Evolutionary conservation across 2,797 vertebrate species (phyloP), one percentile per base, ranked within the genome.

Genomic region (Sparidentex hasta): DNA sequence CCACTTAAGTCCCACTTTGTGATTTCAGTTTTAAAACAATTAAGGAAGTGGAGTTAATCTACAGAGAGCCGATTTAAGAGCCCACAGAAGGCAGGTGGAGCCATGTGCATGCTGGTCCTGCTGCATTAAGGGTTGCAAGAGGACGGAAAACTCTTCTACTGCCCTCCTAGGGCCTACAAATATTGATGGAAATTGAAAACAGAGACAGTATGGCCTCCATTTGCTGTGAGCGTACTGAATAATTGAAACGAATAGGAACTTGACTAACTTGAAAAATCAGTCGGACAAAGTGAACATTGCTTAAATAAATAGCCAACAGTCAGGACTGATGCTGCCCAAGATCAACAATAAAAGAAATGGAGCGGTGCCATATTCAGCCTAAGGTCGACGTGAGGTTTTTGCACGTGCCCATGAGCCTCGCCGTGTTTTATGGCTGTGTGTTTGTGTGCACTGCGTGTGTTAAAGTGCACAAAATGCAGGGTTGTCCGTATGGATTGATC

Each of bases 401-500:
- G 18, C 23, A n/a, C 46, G 43, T 43, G 41, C 23, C 27, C 64
- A 14, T 48, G 5, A 65, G 38, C 38, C n/a, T 2, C 2, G 38
- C 20, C 71, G 41, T 44, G 7, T 71, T 71, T 46, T 65, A 7
- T 20, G 13, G 41, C 25, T 14, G 5, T 58, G 25, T 20, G 7
- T 76, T 11, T 66, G 41, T 56, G 50, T 69, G 62, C 12, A 8
- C 7, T 56, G 48, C 77, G 65, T 41, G 21, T 46, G 63, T 77
- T 43, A 9, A 44, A 64, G 76, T 23, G 48, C 58, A 83, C 52
- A 78, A 80, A 77, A 82, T 52, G 47, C 65, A 48, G 71, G 25
- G 68, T 59, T 75, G 78, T 85, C 66, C 55, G 11, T 57, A 66
- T 83, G 70, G 82, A 85, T 89, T 82, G 67, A 84, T 87, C 82